Evolutionary conservation across 2,888 invertebrate species (phyloP), one percentile per base, ranked within the genome.

Genomic region (Mesoligia furuncula): DNA sequence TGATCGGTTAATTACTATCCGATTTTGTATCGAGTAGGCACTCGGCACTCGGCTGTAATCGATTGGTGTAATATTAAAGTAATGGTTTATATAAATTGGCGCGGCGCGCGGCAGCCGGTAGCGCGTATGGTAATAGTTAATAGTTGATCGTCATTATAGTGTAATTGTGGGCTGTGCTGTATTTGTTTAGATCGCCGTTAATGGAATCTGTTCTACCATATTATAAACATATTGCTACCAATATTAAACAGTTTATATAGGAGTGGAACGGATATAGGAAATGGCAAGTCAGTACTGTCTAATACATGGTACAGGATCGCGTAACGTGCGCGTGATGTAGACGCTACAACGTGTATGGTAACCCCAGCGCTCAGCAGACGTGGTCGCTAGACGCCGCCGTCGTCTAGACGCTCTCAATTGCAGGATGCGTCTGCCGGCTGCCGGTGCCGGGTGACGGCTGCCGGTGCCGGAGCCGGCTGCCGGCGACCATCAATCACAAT

Each of bases 1-100:
- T 92, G 93, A 94, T 93, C 92, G 90, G 92, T 90, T 94, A 92
- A 93, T 94, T 92, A 90, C 90, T 85, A 76, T 79, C 80, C 78
- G 81, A 89, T 90, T 88, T 87, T 86, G 86, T 89, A 89, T 88
- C 84, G 82, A 86, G 77, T 72, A 77, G 80, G 74, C 68, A 51
- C 51, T 54, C 71, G 39, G 39, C 27, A 39, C 73, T 75, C 39
- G 51, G 36, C 79, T 20, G 69, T 90, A 90, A 91, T 90, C 90
- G 92, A 90, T 91, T 90, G 87, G 88, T 90, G 85, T 87, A 85
- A 87, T 89, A 91, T 90, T 91, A 90, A 89, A 91, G 89, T 91
- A 89, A 91, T 91, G 85, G 90, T 88, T 82, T 85, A 88, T 88
- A 90, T 90, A 90, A 90, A 89, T 89, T 87, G 90, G 89, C 85